Evolutionary conservation across 2,113 vertebrate species (phyloP).

Genomic region (Corythaeola cristata): DNA sequence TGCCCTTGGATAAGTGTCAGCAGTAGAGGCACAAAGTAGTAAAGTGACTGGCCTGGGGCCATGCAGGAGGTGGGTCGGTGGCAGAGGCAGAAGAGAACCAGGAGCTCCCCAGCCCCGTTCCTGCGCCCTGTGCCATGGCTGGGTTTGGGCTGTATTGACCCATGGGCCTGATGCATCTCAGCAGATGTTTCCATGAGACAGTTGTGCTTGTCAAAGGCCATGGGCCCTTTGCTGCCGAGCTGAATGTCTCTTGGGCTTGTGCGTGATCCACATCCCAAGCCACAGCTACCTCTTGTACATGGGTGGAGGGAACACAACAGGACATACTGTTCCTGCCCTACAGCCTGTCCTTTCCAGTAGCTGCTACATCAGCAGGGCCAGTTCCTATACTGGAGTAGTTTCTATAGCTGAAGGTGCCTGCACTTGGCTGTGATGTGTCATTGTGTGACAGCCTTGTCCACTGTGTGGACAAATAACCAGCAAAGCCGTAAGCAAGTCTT

Average conservation of each 20-base stretch:
- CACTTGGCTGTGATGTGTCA: background rate
- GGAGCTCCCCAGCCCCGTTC: background rate
- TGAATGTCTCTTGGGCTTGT: background rate
- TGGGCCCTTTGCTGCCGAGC: background rate
- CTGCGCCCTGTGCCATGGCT: background rate
- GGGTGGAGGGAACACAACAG: background rate
- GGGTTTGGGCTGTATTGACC: rapidly evolving
- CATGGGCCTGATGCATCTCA: background rate
- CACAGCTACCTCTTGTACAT: background rate
- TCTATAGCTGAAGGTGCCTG: background rate
- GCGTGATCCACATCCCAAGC: background rate
- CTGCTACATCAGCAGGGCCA: background rate
- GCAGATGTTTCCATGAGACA: background rate
- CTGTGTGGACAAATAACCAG: background rate
- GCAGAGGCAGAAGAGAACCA: background rate
- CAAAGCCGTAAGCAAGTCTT: background rate
- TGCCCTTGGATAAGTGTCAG: background rate
- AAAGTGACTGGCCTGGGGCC: background rate
- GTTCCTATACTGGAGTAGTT: background rate
- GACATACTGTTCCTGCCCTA: background rate
- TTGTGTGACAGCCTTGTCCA: background rate
- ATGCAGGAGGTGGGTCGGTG: rapidly evolving
- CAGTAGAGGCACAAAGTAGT: background rate
- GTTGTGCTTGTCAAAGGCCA: background rate
- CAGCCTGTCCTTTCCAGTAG: background rate